A percentile compares a stretch with the other conserved stretches of the same genome.
Evolutionary conservation across 1,140 invertebrate species (phyloP).

Genomic region (Euura saliciscinereae): DNA sequence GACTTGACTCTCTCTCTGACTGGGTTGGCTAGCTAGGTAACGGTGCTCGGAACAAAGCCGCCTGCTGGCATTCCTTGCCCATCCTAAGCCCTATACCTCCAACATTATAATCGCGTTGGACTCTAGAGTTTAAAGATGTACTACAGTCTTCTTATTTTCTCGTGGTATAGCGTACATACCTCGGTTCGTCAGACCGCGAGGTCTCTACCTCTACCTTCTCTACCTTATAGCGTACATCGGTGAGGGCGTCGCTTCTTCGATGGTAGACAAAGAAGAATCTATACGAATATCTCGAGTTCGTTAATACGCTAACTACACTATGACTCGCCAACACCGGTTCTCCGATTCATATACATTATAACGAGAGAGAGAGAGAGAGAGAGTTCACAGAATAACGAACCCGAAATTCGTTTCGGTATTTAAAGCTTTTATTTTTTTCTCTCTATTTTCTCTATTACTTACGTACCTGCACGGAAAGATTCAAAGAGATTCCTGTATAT

Average conservation of each 20-base stretch:
- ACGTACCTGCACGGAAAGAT: no score
- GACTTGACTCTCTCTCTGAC: not conserved
- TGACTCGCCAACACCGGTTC: no score
- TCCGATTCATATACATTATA: no score
- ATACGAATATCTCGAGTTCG: not conserved
- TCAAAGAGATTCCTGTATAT: no score
- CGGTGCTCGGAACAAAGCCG: slow-evolving; percentile 2
- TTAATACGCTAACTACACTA: no score
- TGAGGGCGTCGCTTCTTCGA: not conserved
- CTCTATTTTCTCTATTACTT: no score
- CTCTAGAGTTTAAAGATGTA: slow-evolving; percentile 5
- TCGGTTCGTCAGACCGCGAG: not conserved
- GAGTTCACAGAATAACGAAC: no score
- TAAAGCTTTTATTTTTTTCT: no score
- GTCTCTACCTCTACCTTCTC: not conserved
- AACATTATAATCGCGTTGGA: not conserved
- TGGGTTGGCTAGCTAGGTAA: not conserved
- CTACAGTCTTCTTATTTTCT: not conserved
- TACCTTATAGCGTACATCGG: not conserved
- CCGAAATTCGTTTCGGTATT: no score
- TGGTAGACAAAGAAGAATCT: slow-evolving; percentile 1
- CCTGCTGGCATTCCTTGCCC: slow-evolving; percentile 6
- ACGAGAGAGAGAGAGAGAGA: no score
- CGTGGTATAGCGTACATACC: no score
- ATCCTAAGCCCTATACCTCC: not conserved